Conservation (phyloP, 1,140 invertebrate species). For the Hyposmocoma kahamanoa region DNA sequence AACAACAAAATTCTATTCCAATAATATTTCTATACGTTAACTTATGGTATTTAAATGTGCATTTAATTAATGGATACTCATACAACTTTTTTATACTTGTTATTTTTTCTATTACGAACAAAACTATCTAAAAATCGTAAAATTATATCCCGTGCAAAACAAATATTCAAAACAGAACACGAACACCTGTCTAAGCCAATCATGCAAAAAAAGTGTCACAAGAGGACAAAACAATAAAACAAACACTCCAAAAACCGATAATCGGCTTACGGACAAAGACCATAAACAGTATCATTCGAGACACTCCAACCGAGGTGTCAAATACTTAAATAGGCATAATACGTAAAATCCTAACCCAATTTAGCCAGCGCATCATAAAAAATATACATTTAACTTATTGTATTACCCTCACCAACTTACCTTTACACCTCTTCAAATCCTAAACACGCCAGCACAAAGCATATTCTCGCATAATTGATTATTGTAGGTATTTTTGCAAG, state of each 20-base stretch:
- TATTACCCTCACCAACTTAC: not conserved
- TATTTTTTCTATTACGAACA: no score
- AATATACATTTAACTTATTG: conserved; percentile 27
- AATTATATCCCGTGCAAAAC: no score
- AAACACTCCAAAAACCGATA: not conserved
- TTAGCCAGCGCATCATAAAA: conserved; percentile 41
- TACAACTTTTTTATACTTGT: no score
- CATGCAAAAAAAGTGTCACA: no score
- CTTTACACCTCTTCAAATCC: not conserved
- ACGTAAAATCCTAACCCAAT: conserved; percentile 47
- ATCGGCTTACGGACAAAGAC: not conserved
- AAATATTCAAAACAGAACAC: no score
- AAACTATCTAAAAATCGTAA: no score
- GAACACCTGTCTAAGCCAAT: no score
- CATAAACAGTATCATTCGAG: conserved; percentile 27
- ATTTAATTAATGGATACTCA: no score
- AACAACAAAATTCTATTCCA: no score
- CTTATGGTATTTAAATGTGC: no score
- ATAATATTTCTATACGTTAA: no score
- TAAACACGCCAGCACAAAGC: not conserved
- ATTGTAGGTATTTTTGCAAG: not conserved
- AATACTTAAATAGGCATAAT: conserved; percentile 36
- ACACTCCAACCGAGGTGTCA: conserved; percentile 29
- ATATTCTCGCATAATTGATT: conserved; percentile 14
- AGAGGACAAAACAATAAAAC: no score